Evolutionary conservation across 2,888 invertebrate species (phyloP), one percentile per base, ranked within the genome.

Genomic region (Tenthredo amoena): DNA sequence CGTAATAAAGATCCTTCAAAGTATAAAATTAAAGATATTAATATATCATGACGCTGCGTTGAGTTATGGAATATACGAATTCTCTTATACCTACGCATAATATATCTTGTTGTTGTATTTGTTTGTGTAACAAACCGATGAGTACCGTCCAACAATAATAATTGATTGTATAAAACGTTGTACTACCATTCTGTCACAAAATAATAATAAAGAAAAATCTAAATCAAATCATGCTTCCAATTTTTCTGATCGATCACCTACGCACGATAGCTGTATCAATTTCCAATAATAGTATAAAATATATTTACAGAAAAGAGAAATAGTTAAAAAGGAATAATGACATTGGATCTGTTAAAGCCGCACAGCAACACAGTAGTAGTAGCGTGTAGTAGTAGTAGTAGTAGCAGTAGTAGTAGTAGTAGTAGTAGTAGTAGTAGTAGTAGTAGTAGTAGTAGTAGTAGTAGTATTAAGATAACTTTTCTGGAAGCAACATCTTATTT

Each of bases 51-150:
- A 55, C 12, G 26, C 62, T 62, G 62, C 62, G 26, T 26, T 47
- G 12, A 21, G 47, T 47, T 55, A 77, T 34, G 34, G 34, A 31
- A 77, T 21, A 50, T 47, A 15, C 21, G 26, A 74, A 40, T 74
- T 26, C 43, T 40, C 68, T 68, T 68, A 34, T 68, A 68, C 68
- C 68, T 68, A 68, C 68, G 7, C 55, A 43, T 21, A 74, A 2
- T 77, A 77, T 34, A 50, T 50, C 50, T 68, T 68, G 65, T 65
- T 65, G 65, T 34, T 65, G 31, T 77, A 55, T 77, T 34, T 77
- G 74, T 74, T 40, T 55, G 77, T 26, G 34, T 34, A 34, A 12
- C 15, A 31, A 77, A 77, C 50, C n/a, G 50, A 55, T 26, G 55
- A 26, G 31, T 34, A 34, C 77, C 55, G 55, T 77, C 31, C 34